A percentile compares a stretch with the other conserved stretches of the same genome.
These are phyloP conservation scores for Platichthys flesus DNA, from an alignment of 2,113 vertebrate genomes.

Conservation along the genomic window DNA sequence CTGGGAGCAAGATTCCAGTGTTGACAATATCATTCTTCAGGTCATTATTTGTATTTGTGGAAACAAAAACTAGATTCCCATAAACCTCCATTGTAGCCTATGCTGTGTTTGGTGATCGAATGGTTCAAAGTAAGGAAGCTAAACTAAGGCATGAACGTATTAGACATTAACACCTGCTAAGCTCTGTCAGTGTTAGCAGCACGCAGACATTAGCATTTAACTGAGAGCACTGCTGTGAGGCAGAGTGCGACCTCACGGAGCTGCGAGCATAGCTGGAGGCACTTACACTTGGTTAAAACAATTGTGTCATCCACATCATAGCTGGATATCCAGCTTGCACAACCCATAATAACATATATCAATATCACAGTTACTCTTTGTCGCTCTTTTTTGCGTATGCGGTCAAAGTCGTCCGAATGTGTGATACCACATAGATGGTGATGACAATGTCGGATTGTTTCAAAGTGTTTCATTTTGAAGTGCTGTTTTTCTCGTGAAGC, in stretches of 20 bases:
- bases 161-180: not conserved
- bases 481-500: slow-evolving; percentile 14
- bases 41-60: not conserved
- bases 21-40: not conserved
- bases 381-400: not conserved
- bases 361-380: not conserved
- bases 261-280: slow-evolving; percentile 4
- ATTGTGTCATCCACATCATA: not conserved
- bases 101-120: not conserved
- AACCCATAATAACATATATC: not conserved
- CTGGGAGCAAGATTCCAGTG: not conserved
- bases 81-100: not conserved
- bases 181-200: not conserved
- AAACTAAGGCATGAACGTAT: not conserved
- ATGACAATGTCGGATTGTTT: slow-evolving; percentile 15
- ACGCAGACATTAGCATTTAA: not conserved
- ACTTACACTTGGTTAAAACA: not conserved
- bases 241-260: not conserved
- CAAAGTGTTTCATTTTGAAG: slow-evolving; percentile 12
- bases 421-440: not conserved
- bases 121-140: not conserved
- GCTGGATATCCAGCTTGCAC: not conserved
- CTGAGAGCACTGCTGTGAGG: not conserved
- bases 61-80: not conserved
- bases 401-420: not conserved